A percentile compares a stretch with the other conserved stretches of the same genome.
phyloP scores from a whole-genome alignment of 1,140 invertebrate genomes.

The Heliconius hewitsoni region DNA sequence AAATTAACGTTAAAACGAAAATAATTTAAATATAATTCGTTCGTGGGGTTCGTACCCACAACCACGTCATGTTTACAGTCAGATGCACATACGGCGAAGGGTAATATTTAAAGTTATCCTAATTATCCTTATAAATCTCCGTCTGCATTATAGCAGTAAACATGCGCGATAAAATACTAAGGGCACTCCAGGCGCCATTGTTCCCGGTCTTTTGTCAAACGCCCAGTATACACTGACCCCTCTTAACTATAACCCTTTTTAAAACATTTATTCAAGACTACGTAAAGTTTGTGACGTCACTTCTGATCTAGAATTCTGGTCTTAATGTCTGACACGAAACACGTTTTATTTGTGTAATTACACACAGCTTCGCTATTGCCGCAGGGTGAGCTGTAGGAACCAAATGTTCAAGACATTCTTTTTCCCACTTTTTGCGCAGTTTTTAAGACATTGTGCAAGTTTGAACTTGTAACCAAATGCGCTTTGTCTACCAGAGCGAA shows the following conservation, averaged over 20 bases:
- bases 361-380: no score
- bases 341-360: background rate
- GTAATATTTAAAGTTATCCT: conserved; percentile 4
- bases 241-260: conserved; percentile 32
- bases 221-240: conserved; percentile 23
- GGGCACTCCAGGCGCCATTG: conserved; percentile 25
- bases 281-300: background rate
- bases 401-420: no score
- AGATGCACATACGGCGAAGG: no score
- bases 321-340: background rate
- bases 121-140: conserved; percentile 26
- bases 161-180: conserved; percentile 28
- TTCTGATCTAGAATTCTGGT: background rate
- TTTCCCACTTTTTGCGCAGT: no score
- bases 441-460: no score
- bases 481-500: no score
- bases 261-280: conserved; percentile 22
- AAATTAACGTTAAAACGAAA: no score
- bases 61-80: no score
- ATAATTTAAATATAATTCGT: no score
- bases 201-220: conserved; percentile 22
- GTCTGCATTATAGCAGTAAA: conserved; percentile 26
- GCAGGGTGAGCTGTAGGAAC: no score
- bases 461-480: no score
- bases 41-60: no score